Conservation (phyloP, 2,888 invertebrate genomes). For the Eupithecia insigniata region DNA sequence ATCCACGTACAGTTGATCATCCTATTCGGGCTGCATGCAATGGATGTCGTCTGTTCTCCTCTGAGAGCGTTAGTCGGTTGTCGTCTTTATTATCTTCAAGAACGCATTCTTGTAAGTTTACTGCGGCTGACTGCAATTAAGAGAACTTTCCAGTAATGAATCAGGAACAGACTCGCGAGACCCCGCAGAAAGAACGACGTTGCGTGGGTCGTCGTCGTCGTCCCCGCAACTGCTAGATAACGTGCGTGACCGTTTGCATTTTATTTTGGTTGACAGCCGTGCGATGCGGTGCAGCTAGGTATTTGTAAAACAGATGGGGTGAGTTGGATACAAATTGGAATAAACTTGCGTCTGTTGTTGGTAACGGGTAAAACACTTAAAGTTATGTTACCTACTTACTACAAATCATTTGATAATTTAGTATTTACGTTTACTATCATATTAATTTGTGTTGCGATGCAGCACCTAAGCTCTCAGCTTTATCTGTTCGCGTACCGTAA, state of each 20-base stretch:
- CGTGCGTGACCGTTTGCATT: neutral
- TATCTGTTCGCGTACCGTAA: slow-evolving; percentile 18
- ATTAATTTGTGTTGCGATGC: neutral
- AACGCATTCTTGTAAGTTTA: neutral
- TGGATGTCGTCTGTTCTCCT: neutral
- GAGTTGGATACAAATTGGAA: neutral
- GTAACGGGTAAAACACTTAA: neutral
- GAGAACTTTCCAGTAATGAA: neutral
- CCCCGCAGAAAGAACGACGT: neutral
- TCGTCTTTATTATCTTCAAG: neutral
- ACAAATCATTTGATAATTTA: neutral
- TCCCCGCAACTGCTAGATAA: neutral
- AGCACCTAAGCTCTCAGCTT: neutral
- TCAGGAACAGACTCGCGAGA: neutral
- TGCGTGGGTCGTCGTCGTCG: too few relatives aligned
- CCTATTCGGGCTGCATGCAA: neutral
- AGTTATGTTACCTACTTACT: neutral
- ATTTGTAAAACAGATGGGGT: neutral
- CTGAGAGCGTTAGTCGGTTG: neutral
- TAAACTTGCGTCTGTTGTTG: neutral
- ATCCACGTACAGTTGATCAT: neutral
- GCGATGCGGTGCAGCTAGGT: neutral
- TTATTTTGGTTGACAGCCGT: neutral
- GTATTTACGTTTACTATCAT: neutral
- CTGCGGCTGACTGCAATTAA: neutral